Conservation (phyloP, 2,888 invertebrate species). For the Hypomecis punctinalis region DNA sequence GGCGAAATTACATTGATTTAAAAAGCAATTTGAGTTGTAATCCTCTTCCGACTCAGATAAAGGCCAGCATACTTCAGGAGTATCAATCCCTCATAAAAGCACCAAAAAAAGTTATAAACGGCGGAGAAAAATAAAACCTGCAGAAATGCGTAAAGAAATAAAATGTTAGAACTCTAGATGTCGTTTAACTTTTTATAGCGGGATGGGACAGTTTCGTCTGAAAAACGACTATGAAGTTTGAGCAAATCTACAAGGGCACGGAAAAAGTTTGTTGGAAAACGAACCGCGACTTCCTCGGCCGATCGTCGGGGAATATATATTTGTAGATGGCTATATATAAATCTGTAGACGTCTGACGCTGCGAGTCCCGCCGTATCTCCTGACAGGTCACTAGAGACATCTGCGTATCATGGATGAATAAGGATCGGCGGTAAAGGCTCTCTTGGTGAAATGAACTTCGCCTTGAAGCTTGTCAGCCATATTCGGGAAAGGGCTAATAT, state of each 20-base stretch:
- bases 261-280: conserved; percentile 33
- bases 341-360: conserved; percentile 51
- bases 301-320: conserved; percentile 24
- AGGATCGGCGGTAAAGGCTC: too few relatives aligned
- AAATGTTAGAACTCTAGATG: conserved; percentile 16
- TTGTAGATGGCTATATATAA: conserved; percentile 52
- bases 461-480: too few relatives aligned
- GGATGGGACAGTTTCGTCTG: conserved; percentile 30
- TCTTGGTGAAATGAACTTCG: too few relatives aligned
- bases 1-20: too few relatives aligned
- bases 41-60: too few relatives aligned
- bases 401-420: not conserved
- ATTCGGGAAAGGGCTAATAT: too few relatives aligned
- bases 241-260: conserved; percentile 31
- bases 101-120: conserved; percentile 15
- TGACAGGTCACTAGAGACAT: conserved; percentile 46
- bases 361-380: conserved; percentile 43
- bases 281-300: conserved; percentile 21
- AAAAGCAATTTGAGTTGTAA: too few relatives aligned
- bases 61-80: not conserved
- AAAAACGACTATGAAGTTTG: conserved; percentile 35
- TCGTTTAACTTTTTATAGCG: conserved; percentile 30
- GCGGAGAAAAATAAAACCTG: conserved; percentile 12
- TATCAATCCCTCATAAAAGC: conserved; percentile 9
- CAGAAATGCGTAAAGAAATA: conserved; percentile 17